These are phyloP conservation scores for Lepeophtheirus nordmannii DNA, from an alignment of 2,888 invertebrate species.

Conservation along the genomic window DNA sequence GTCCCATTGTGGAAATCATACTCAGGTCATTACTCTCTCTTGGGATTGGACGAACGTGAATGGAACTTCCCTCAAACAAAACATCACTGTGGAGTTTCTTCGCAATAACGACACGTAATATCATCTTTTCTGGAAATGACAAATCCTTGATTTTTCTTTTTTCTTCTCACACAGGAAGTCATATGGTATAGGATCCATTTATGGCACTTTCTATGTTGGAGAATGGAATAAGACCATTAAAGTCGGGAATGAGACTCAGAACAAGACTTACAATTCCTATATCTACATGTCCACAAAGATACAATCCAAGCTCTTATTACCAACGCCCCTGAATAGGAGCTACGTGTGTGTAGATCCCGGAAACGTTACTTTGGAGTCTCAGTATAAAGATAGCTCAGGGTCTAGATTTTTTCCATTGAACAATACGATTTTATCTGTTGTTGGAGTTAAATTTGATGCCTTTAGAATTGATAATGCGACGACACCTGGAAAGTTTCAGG, in stretches of 20 bases:
- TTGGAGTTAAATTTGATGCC: conserved; percentile 5
- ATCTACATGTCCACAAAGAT: not conserved
- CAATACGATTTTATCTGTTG: not conserved
- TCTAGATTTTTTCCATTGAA: not conserved
- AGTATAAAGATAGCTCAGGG: not conserved
- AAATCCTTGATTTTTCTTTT: no score
- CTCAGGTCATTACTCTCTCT: not conserved
- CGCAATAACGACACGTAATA: no score
- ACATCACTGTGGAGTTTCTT: no score
- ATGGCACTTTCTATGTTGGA: not conserved
- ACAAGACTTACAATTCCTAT: not conserved
- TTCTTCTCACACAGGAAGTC: no score
- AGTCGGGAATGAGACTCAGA: not conserved
- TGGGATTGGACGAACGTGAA: not conserved
- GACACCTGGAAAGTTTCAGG: not conserved
- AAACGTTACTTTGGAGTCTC: not conserved
- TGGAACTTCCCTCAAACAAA: no score
- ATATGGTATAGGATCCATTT: conserved; percentile 1
- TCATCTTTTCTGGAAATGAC: no score
- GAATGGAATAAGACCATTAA: not conserved
- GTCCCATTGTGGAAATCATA: not conserved
- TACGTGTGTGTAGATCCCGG: conserved; percentile 46
- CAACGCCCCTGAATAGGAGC: conserved; percentile 47
- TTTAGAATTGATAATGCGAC: not conserved
- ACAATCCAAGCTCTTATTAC: conserved; percentile 35